Evolutionary conservation across 2,113 vertebrate genomes (phyloP).

Genomic region (Taurulus bubalis): DNA sequence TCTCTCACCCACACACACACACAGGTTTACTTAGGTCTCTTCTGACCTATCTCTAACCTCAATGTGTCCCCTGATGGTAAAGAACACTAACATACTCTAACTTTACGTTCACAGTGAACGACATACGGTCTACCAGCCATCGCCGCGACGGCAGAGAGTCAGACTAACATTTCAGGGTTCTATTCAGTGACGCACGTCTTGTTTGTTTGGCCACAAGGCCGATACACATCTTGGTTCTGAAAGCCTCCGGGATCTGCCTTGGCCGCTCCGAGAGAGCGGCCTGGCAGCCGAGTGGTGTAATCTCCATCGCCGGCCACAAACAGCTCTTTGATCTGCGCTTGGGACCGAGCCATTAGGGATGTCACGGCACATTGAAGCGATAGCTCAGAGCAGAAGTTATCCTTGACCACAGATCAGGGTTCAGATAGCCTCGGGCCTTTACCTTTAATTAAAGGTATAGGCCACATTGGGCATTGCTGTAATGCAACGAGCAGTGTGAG

Average conservation of each 20-base stretch:
- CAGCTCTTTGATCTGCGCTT: conserved; percentile 73
- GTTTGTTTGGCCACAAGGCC: conserved; percentile 72
- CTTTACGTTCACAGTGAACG: background rate
- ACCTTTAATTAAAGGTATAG: conserved; percentile 73
- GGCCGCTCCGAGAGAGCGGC: conserved; percentile 63
- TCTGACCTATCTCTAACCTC: background rate
- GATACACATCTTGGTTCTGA: conserved; percentile 69
- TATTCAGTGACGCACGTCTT: conserved; percentile 68
- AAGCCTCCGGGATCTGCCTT: conserved; percentile 65
- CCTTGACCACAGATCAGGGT: conserved; percentile 73
- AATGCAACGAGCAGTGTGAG: conserved; percentile 40
- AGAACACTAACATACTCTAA: background rate
- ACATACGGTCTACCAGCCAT: conserved; percentile 29
- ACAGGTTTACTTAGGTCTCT: background rate
- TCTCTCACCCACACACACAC: conserved; percentile 1
- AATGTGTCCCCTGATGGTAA: background rate
- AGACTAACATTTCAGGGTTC: conserved; percentile 54
- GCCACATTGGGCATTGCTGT: conserved; percentile 35
- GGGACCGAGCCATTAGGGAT: conserved; percentile 64
- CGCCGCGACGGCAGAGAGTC: conserved; percentile 37
- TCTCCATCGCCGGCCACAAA: conserved; percentile 70
- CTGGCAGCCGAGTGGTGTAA: conserved; percentile 70
- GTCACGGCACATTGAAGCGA: conserved; percentile 76
- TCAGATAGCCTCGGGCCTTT: conserved; percentile 62
- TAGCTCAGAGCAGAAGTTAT: conserved; percentile 73